Base-by-base conservation (phyloP, 2,113 vertebrate genomes). In the Elephas maximus region DNA sequence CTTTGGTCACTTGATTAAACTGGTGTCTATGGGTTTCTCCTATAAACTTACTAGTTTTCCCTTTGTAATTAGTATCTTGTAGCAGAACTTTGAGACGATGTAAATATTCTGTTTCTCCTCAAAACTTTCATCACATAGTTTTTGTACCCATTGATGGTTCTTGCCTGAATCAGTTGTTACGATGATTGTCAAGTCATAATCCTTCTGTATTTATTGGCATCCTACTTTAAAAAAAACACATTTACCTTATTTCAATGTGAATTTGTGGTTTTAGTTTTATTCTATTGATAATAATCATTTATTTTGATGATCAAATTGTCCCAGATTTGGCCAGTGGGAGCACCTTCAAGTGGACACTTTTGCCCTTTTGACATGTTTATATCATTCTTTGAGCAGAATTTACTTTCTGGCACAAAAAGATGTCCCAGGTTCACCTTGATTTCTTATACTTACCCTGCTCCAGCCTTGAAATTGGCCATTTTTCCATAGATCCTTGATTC, bases 361-460 rank as follows among this genome's bases (percentile, higher is more conserved):
- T 90, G 37, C 53, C 8, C 2, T 74, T 87, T 88, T 80, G n/a
- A 18, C 37, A 30, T 67, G 23, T 45, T 77, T 21, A 51, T 11
- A 51, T 84, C 48, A 77, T 73, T 86, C 21, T 87, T 67, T 65
- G 84, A 67, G 44, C 83, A 44, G 57, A 81, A 71, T 95, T 92
- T 76, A 73, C 67, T 83, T 90, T 79, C 14, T 76, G 9, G 9
- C 78, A 33, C 45, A 83, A 26, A 82, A 62, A 44, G 17, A 45
- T 77, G 74, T 92, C 62, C 62, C 18, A 33, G 44, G 44, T 23
- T 92, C 45, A 21, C 80, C 45, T n/a, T 71, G 67, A 71, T 14
- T n/a, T 73, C 33, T 62, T 48, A 57, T 62, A 37, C 33, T 69
- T 62, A 44, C 6, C 62, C 7, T 79, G 5, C 78, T 53, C 33